Base-by-base conservation (phyloP, 2,797 vertebrate species). In the Sorex maritimensis region DNA sequence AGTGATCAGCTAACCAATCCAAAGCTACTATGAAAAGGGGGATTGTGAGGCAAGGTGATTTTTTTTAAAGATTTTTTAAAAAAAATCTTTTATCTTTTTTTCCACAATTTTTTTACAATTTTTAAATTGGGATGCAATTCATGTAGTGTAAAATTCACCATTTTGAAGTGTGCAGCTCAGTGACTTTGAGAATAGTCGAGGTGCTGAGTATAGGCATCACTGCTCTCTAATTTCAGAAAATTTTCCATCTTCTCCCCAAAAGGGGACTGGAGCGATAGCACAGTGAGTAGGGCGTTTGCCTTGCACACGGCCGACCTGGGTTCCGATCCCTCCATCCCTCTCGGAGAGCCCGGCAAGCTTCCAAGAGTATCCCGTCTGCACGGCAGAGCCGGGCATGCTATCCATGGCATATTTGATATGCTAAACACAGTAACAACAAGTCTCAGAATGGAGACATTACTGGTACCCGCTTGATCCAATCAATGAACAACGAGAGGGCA, bases 111-210 rank as follows among this genome's bases (percentile, higher is more conserved):
- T 34, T 34, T 34, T 34, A 34, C 34, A 34, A 34, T 34, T 69
- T 86, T 81, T 23, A 88, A 80, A 86, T 83, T 91, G 84, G 95
- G 34, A 38, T 52, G 63, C 52, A 78, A 67, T 93, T 81, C 26
- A 78, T 12, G 17, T 19, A 79, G 61, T 49, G 6, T 69, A 77
- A 72, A 63, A 46, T 63, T 55, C 58, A 75, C 19, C 65, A 10
- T 90, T 93, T 88, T 49, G 38, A 75, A 84, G 30, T 88, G 23
- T 74, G 52, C 2, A 67, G 2, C 87, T 87, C 30, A 79, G 28
- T 90, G 63, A 6, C 46, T 28, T 79, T 74, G 69, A 72, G 26
- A 81, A 41, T 58, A 58, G 69, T 84, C 8, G 65, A 34, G 55
- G 2, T 61, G n/a, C 49, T 91, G 2, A 78, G 11, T 85, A 7